Percentiles rank a stretch among this genome's conserved stretches.
These are phyloP conservation scores for Lepidotrigona ventralis DNA, from an alignment of 1,140 invertebrate species.

Conservation along the genomic window DNA sequence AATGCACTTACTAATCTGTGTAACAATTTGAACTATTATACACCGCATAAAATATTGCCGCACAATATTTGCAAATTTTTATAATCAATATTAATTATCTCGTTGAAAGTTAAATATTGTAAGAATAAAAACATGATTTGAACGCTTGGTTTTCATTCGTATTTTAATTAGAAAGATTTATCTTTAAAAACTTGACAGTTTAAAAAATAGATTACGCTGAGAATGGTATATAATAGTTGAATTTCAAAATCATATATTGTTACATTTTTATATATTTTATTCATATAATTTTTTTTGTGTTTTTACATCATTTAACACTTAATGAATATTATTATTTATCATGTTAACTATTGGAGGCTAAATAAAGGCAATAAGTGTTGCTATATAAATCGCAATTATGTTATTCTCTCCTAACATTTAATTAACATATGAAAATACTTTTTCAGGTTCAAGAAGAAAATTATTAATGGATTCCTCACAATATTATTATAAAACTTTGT, in stretches of 20 bases:
- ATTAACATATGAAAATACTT: constrained; percentile 7
- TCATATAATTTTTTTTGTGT: background rate
- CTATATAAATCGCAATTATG: background rate
- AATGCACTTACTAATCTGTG: background rate
- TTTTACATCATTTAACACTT: background rate
- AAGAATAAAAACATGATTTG: background rate
- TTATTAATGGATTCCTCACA: background rate
- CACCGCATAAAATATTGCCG: constrained; percentile 6
- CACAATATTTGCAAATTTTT: constrained; percentile 2
- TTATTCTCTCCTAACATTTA: constrained; percentile 15
- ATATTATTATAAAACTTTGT: background rate
- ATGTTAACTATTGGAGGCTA: background rate
- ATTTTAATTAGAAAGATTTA: background rate
- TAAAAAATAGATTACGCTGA: background rate
- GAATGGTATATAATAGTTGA: background rate
- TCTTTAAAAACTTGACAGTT: background rate
- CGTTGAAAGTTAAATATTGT: background rate
- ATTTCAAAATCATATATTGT: background rate
- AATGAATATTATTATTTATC: background rate
- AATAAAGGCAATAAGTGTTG: constrained; percentile 32
- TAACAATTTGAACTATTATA: background rate
- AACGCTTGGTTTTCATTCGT: background rate
- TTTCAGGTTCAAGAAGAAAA: constrained; percentile 37
- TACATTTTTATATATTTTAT: constrained; percentile 7
- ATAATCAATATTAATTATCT: background rate